These are phyloP conservation scores for Poeciliopsis turneri DNA, from an alignment of 2,797 vertebrate genomes.

Conservation along the genomic window DNA sequence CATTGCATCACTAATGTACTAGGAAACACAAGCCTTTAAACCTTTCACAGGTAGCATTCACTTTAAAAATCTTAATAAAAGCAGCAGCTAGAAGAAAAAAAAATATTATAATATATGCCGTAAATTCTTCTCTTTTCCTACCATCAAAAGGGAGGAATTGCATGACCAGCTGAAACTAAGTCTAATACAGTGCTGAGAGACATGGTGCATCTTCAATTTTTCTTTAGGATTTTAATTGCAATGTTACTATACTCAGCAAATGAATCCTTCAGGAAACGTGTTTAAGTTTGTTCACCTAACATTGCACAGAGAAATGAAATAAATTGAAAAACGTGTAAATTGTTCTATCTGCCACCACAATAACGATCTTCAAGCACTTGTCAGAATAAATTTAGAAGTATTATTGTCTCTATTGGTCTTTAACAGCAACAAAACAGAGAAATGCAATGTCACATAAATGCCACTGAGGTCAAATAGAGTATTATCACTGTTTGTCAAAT, in stretches of 20 bases:
- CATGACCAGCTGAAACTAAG: neutral
- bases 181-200: neutral
- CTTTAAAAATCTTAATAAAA: neutral
- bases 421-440: neutral
- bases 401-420: neutral
- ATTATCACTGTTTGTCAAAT: neutral
- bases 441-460: neutral
- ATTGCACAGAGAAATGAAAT: neutral
- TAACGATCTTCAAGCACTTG: neutral
- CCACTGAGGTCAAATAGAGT: neutral
- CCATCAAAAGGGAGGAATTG: neutral
- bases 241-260: neutral
- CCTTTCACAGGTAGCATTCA: constrained; percentile 36
- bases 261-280: neutral
- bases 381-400: neutral
- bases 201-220: neutral
- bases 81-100: neutral
- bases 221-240: neutral
- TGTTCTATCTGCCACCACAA: neutral
- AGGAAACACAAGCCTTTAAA: constrained; percentile 48
- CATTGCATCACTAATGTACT: constrained; percentile 23
- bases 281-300: neutral
- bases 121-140: neutral
- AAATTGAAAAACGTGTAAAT: neutral
- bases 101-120: neutral